Evolutionary conservation across 2,113 vertebrate genomes (phyloP), one percentile per base, ranked within the genome.

Genomic region (Amia ocellicauda): DNA sequence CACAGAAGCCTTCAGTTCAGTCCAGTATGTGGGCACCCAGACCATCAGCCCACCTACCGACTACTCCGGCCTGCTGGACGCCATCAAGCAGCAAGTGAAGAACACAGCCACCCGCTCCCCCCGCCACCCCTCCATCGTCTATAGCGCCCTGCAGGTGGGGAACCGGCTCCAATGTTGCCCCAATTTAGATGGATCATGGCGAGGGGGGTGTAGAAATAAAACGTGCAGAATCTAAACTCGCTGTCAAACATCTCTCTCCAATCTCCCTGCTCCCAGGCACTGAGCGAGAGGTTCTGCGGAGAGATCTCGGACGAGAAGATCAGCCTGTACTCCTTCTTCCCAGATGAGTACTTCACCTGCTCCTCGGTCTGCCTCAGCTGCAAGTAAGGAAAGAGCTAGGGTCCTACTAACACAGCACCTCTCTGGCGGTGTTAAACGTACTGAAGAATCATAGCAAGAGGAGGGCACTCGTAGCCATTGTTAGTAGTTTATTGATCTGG

Each of bases 301-400:
- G 85, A 91, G 50, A 86, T 92, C 36, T 80, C 80, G 0, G 89
- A 90, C 9, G 84, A 85, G 10, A 85, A 82, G 70, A 69, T 88
- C 61, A 78, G 69, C 36, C 66, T 85, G 40, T 79, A 78, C 74
- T 90, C 85, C 45, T 91, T 91, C 74, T 92, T 92, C 69, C 90
- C 88, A 3, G 91, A 92, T 5, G 91, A 92, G 73, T 91, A 92
- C 73, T 92, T 92, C 74, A 92, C 89, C 68, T 92, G 91, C 72
- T 88, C 91, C 0, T 82, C 86, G 14, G 76, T 83, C 51, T 92
- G 91, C 64, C 85, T 90, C 55, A 90, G 90, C 79, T 92, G 91
- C 86, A 87, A 81, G 91, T 91, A 80, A 78, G 84, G 23, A 1
- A 11, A 1, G 27, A 5, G 3, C 9, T 20, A 17, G n/a, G n/a